Base-by-base conservation (phyloP, 2,888 invertebrate genomes). In the Magallana nippona region DNA sequence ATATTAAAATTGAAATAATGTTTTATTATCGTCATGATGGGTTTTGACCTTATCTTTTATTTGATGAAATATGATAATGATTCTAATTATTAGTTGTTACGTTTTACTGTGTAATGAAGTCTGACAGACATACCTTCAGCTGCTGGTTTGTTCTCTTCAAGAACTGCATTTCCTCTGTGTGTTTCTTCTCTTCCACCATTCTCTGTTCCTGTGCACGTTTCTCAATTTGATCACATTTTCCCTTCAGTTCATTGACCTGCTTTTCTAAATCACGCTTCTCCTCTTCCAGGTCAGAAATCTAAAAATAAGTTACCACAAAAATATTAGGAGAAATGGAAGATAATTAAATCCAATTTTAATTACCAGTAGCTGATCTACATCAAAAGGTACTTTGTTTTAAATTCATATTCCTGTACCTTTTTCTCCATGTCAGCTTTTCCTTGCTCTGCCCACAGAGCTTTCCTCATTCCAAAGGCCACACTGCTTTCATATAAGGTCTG, bases 401-500 rank as follows among this genome's bases (percentile, higher is more conserved):
- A 22, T 27, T 5, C 10, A 22, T 10, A 56, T 22, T 71, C 55
- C 81, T 85, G 79, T 86, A 94, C 94, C 92, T 91, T 92, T 88
- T 92, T 93, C 84, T 94, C 94, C 93, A 93, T 94, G 79, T 94
- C 94, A 44, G 93, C 91, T 88, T 98, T 98, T 22, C 97, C 97
- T 95, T 97, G 97, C 93, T 98, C 98, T 0, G 97, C 97, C 95
- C 98, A 97, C 84, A 99, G 95, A n/a, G 99, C 98, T 95, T 99
- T 99, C 87, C 99, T 96, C 96, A 99, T 98, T 55, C 98, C 99
- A 94, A 98, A 99, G 0, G 99, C 98, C 82, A 99, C 97, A 83
- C 98, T 98, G 94, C 98, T 98, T 94, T 99, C 99, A 93, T 99
- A 98, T 1, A 99, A 95, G 0, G 98, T 98, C 94, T 98, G 98